Conservation (phyloP, 2,888 invertebrate species). For the Abscondita cerata region DNA sequence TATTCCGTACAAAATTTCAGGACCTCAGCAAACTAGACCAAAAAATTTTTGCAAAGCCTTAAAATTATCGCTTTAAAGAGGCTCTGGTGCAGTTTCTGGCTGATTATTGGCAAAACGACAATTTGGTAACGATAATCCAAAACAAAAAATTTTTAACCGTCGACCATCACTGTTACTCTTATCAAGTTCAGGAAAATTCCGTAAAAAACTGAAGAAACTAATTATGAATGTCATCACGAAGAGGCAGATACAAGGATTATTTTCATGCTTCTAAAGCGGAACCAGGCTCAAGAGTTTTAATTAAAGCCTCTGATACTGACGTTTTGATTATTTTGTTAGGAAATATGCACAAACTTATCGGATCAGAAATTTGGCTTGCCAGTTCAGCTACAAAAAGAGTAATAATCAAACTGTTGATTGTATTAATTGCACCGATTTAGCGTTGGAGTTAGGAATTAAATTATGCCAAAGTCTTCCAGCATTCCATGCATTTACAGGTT, state of each 20-base stretch:
- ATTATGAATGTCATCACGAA: slow-evolving; percentile 34
- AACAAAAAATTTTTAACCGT: slow-evolving; percentile 38
- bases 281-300: too few relatives aligned
- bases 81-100: slow-evolving; percentile 45
- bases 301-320: too few relatives aligned
- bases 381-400: too few relatives aligned
- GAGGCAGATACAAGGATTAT: slow-evolving; percentile 34
- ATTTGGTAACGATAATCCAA: slow-evolving; percentile 36
- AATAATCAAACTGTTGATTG: slow-evolving; percentile 29
- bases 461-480: slow-evolving; percentile 38
- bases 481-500: slow-evolving; percentile 40
- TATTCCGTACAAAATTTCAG: slow-evolving; percentile 45
- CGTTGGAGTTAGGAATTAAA: slow-evolving; percentile 38
- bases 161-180: slow-evolving; percentile 36
- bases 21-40: slow-evolving; percentile 47
- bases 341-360: slow-evolving; percentile 43
- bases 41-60: slow-evolving; percentile 44
- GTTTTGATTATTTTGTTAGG: slow-evolving; percentile 43
- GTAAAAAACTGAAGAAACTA: slow-evolving; percentile 36
- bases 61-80: slow-evolving; percentile 49
- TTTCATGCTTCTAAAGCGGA: too few relatives aligned
- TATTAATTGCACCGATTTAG: slow-evolving; percentile 41
- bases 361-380: slow-evolving; percentile 40
- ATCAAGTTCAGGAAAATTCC: slow-evolving; percentile 16
- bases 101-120: slow-evolving; percentile 43